Percentiles rank a stretch among this genome's conserved stretches.
Conservation (phyloP, 2,113 vertebrate species). For the Chauna torquata region DNA sequence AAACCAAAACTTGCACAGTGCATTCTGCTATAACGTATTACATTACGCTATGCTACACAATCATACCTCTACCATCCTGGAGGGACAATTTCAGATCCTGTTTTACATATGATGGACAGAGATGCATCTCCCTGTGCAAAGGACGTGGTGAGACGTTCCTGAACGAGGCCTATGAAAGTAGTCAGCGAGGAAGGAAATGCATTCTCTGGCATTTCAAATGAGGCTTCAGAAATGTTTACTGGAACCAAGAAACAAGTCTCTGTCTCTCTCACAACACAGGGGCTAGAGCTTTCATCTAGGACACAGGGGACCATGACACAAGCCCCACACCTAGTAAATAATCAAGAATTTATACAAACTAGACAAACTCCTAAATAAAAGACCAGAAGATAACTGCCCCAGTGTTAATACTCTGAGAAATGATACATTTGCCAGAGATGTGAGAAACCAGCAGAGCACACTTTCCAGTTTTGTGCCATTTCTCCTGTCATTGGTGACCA, state of each 20-base stretch:
- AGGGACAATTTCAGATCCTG: background rate
- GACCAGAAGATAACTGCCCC: background rate
- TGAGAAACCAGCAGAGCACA: background rate
- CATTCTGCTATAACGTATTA: background rate
- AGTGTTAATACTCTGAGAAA: background rate
- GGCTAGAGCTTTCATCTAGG: background rate
- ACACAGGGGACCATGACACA: background rate
- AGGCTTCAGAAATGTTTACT: background rate
- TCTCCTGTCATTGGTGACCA: background rate
- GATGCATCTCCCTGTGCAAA: background rate
- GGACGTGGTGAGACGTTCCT: background rate
- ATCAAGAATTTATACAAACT: background rate
- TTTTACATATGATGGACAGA: background rate
- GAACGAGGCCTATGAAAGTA: background rate
- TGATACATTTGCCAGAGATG: background rate
- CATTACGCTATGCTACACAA: background rate
- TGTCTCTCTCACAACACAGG: background rate
- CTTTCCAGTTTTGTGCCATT: background rate
- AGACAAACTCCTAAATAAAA: background rate
- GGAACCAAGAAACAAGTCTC: background rate
- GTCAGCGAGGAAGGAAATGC: background rate
- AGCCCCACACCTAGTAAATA: background rate
- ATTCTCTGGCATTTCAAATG: background rate
- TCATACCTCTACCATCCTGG: background rate
- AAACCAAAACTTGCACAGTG: background rate